Evolutionary conservation across 1,140 invertebrate genomes (phyloP).

Genomic region (Muscidifurax raptorellus): DNA sequence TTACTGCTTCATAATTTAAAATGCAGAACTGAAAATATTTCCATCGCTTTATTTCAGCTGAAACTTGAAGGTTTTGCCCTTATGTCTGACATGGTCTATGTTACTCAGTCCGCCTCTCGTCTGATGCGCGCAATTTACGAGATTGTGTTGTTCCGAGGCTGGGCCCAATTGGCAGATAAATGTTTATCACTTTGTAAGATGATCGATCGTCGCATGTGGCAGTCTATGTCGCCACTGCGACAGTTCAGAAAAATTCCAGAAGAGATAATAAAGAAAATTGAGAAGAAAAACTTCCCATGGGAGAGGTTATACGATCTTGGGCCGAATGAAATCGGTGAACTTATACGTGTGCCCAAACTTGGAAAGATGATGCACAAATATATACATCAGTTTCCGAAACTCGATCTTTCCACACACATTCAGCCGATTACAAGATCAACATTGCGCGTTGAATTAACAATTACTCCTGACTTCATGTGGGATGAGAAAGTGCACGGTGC

Average conservation of each 20-base stretch:
- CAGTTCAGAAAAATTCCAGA: constrained; percentile 99
- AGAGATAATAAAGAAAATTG: constrained; percentile 98
- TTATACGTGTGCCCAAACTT: constrained; percentile 96
- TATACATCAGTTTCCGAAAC: constrained; percentile 97
- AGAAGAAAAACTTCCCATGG: constrained; percentile 98
- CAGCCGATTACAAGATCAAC: constrained; percentile 98
- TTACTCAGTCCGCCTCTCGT: constrained; percentile 97
- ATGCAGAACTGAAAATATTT: background rate
- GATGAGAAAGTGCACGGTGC: constrained; percentile 97
- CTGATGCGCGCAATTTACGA: constrained; percentile 98
- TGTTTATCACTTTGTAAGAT: constrained; percentile 97
- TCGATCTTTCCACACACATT: constrained; percentile 96
- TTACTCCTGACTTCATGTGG: constrained; percentile 99
- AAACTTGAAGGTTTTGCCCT: constrained; percentile 99
- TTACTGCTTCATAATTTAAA: constrained; percentile 80
- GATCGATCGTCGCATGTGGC: constrained; percentile 99
- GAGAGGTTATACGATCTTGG: constrained; percentile 96
- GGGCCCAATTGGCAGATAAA: constrained; percentile 98
- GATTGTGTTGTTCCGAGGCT: constrained; percentile 92
- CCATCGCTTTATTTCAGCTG: constrained; percentile 69
- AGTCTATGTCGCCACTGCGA: constrained; percentile 98
- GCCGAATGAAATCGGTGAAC: constrained; percentile 97
- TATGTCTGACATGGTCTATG: constrained; percentile 99
- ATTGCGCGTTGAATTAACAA: constrained; percentile 95
- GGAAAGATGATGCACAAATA: constrained; percentile 99